phyloP scores from a whole-genome alignment of 2,888 invertebrate genomes.

The Drosophila tripunctata region DNA sequence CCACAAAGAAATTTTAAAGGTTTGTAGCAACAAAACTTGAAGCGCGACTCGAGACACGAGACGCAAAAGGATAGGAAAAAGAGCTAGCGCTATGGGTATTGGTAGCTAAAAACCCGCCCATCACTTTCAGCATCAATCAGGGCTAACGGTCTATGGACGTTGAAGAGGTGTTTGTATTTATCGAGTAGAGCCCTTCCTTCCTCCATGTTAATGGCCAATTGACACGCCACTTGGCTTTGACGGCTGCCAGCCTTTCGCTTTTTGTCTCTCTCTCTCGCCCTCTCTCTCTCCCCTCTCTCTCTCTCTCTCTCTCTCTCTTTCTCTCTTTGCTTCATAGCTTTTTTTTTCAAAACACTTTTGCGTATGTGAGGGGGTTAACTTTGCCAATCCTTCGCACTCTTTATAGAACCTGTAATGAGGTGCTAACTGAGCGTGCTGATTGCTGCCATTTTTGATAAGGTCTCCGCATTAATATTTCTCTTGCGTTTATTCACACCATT shows the following conservation, averaged over 20 bases:
- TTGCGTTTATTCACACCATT: conserved; percentile 59
- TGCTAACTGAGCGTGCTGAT: conserved; percentile 78
- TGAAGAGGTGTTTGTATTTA: conserved; percentile 58
- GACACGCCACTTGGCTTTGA: conserved; percentile 79
- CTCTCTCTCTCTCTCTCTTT: not conserved
- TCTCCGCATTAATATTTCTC: conserved; percentile 72
- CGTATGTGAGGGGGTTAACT: conserved; percentile 14
- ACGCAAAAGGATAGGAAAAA: not conserved
- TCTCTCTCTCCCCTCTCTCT: not conserved
- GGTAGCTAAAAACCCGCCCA: conserved; percentile 1
- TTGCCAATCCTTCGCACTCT: conserved; percentile 8
- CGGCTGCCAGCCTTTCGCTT: conserved; percentile 11
- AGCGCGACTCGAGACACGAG: not conserved
- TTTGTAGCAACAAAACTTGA: conserved; percentile 6
- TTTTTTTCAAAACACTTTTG: no score
- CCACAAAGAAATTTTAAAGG: conserved; percentile 25
- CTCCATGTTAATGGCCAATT: conserved; percentile 78
- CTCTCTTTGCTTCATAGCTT: no score
- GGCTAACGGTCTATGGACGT: conserved; percentile 9
- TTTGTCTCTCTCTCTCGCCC: not conserved
- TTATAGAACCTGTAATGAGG: conserved; percentile 56
- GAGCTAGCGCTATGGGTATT: not conserved
- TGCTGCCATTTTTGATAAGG: conserved; percentile 79
- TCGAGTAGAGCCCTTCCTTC: conserved; percentile 39
- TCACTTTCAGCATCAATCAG: conserved; percentile 57